These are phyloP conservation scores for Holacanthella duospinosa DNA, from an alignment of 2,888 invertebrate genomes.

Conservation along the genomic window DNA sequence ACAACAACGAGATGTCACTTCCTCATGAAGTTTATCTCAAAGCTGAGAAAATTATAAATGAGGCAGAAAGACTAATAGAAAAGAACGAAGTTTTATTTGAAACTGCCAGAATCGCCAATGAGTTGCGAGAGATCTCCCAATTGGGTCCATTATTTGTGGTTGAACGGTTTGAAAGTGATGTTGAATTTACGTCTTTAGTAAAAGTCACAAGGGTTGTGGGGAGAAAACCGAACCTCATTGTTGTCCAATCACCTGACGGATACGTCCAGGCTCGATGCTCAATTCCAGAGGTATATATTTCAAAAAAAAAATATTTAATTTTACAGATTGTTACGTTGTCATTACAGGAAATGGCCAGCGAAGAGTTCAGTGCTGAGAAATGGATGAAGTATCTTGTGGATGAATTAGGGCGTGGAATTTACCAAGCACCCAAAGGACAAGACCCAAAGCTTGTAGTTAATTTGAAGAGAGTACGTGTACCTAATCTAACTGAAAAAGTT, in stretches of 20 bases:
- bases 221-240: conserved; percentile 57
- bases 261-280: conserved; percentile 57
- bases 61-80: conserved; percentile 23
- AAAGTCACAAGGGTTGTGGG: conserved; percentile 50
- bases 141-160: conserved; percentile 18
- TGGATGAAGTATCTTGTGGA: conserved; percentile 57
- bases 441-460: conserved; percentile 51
- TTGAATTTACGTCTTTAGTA: conserved; percentile 45
- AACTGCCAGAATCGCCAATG: conserved; percentile 9
- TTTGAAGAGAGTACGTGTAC: conserved; percentile 56
- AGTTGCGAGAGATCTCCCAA: conserved; percentile 23
- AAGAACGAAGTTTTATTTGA: conserved; percentile 25
- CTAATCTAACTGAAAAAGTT: conserved; percentile 38
- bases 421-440: conserved; percentile 50
- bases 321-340: conserved; percentile 12
- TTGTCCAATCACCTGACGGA: conserved; percentile 46
- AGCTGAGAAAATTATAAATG: conserved; percentile 19
- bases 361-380: conserved; percentile 54
- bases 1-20: conserved; percentile 14
- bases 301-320: not conserved
- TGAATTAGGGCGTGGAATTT: conserved; percentile 49
- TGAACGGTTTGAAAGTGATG: conserved; percentile 25
- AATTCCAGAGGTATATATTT: conserved; percentile 53
- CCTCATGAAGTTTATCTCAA: conserved; percentile 28
- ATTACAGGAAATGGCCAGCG: conserved; percentile 49